A percentile compares a stretch with the other conserved stretches of the same genome.
These are phyloP conservation scores for Amazona guildingii DNA, from an alignment of 2,113 vertebrate genomes.

Conservation along the genomic window DNA sequence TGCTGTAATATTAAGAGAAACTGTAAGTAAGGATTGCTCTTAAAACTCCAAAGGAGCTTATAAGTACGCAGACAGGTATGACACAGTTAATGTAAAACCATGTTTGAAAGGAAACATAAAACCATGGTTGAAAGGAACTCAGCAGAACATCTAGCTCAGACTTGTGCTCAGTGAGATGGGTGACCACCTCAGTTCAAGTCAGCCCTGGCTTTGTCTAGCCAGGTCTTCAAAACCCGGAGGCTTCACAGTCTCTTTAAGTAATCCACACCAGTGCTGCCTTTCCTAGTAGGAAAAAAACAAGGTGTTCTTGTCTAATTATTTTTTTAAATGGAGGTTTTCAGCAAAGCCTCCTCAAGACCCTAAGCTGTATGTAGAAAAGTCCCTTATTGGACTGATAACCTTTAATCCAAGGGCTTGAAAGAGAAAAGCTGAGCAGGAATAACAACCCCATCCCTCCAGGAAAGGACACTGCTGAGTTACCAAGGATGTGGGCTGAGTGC, in stretches of 20 bases:
- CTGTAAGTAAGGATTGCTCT: background rate
- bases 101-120: no score
- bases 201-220: background rate
- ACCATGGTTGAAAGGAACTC: background rate
- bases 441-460: background rate
- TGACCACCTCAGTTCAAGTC: background rate
- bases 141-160: background rate
- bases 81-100: background rate
- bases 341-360: background rate
- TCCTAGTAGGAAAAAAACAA: background rate
- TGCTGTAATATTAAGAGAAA: background rate
- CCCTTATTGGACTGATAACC: background rate
- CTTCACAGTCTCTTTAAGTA: background rate
- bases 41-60: background rate
- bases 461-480: background rate
- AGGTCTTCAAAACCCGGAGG: background rate
- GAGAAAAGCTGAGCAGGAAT: background rate
- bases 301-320: background rate
- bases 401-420: background rate
- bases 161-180: background rate
- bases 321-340: background rate
- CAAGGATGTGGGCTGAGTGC: fast-evolving
- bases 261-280: background rate
- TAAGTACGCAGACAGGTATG: background rate
- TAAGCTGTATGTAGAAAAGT: background rate